Evolutionary conservation across 2,888 invertebrate genomes (phyloP).

Genomic region (Kuschelorhynchus macadamiae): DNA sequence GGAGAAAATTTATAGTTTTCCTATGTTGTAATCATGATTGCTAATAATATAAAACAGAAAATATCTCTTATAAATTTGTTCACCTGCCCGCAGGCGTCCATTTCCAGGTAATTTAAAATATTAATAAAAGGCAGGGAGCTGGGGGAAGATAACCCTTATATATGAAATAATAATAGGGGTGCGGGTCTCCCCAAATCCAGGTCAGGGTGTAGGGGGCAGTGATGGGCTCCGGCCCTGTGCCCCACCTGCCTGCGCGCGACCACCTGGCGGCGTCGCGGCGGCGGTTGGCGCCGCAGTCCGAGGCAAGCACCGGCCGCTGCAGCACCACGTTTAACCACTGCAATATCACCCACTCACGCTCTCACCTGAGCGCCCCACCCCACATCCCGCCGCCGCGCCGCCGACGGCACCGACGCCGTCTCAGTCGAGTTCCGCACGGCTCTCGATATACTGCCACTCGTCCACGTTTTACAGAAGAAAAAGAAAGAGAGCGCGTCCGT

Average conservation of each 20-base stretch:
- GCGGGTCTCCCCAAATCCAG: conserved; percentile 34
- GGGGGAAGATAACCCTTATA: conserved; percentile 11
- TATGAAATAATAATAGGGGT: conserved; percentile 41
- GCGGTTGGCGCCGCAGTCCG: conserved; percentile 64
- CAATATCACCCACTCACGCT: conserved; percentile 69
- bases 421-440: conserved; percentile 49
- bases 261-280: conserved; percentile 67
- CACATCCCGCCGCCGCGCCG: conserved; percentile 69
- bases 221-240: conserved; percentile 46
- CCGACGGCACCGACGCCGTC: conserved; percentile 68
- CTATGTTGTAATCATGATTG: no score
- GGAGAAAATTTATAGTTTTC: no score
- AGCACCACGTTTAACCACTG: conserved; percentile 67
- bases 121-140: conserved; percentile 14
- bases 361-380: conserved; percentile 75
- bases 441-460: conserved; percentile 29
- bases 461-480: conserved; percentile 24
- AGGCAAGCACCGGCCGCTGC: conserved; percentile 54
- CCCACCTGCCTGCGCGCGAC: conserved; percentile 56
- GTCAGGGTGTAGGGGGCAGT: conserved; percentile 42
- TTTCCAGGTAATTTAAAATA: conserved; percentile 22
- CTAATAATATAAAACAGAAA: no score
- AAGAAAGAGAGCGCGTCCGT: conserved; percentile 32
- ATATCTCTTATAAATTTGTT: not conserved
- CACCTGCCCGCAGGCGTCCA: conserved; percentile 18